These are phyloP conservation scores for Drosophila sordidapex DNA, from an alignment of 2,888 invertebrate species.

Conservation along the genomic window DNA sequence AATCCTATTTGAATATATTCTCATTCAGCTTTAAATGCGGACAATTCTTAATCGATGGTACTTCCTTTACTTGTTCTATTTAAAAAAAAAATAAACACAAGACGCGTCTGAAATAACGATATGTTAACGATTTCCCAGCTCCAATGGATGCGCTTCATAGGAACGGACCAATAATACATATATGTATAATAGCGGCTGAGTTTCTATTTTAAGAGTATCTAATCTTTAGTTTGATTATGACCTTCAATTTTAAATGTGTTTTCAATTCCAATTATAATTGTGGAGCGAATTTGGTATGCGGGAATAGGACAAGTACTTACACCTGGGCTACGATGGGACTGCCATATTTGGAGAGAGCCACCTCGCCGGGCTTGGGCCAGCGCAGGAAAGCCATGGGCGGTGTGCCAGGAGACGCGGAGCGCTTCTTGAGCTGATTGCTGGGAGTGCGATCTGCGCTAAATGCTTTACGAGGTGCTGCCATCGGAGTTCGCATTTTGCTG, in stretches of 20 bases:
- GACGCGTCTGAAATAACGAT: not conserved
- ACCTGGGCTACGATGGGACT: constrained; percentile 84
- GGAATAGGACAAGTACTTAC: constrained; percentile 69
- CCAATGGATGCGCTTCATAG: not conserved
- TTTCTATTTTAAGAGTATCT: not conserved
- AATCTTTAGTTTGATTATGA: not conserved
- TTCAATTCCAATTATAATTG: not conserved
- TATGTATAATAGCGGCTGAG: no score
- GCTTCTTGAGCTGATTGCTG: not conserved
- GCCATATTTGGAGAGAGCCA: constrained; percentile 83
- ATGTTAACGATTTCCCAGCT: not conserved
- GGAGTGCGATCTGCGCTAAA: constrained; percentile 83
- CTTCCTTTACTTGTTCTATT: no score
- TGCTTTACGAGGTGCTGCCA: constrained; percentile 78
- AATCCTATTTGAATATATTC: no score
- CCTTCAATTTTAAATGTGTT: not conserved
- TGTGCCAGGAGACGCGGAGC: constrained; percentile 50
- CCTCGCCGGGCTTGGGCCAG: constrained; percentile 84
- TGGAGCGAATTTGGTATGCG: not conserved
- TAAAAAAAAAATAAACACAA: not conserved
- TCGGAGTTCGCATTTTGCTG: constrained; percentile 82
- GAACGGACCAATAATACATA: not conserved
- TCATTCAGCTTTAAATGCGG: no score
- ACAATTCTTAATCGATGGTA: no score
- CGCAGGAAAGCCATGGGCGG: constrained; percentile 83